Percentiles rank a stretch among this genome's conserved stretches.
Conservation (phyloP, 2,888 invertebrate genomes). For the Tenthredo mesomela region DNA sequence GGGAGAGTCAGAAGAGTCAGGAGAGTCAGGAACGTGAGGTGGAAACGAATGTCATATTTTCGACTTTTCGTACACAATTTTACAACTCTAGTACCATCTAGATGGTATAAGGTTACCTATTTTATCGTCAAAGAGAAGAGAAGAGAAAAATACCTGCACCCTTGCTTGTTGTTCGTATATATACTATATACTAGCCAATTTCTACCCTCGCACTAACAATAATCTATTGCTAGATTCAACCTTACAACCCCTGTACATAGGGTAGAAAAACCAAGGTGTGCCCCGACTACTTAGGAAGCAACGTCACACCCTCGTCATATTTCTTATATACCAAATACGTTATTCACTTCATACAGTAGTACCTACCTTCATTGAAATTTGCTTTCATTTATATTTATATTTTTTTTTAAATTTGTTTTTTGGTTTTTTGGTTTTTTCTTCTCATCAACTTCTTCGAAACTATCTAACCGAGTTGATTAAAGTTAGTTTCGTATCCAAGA, state of each 20-base stretch:
- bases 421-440: no score
- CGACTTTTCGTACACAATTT: conserved; percentile 19
- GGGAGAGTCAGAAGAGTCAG: not conserved
- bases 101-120: not conserved
- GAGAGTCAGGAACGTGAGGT: conserved; percentile 8
- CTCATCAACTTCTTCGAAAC: not conserved
- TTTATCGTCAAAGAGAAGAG: not conserved
- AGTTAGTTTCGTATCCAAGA: not conserved
- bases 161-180: not conserved
- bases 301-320: conserved; percentile 44
- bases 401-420: no score
- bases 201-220: conserved; percentile 19
- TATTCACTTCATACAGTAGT: not conserved
- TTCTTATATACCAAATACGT: not conserved
- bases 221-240: conserved; percentile 25
- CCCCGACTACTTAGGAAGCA: conserved; percentile 6
- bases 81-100: not conserved
- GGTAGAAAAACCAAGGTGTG: not conserved
- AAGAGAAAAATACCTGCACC: not conserved
- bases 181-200: conserved; percentile 8
- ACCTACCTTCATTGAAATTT: not conserved
- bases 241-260: not conserved
- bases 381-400: not conserved
- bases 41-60: conserved; percentile 44
- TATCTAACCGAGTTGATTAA: not conserved